Evolutionary conservation across 2,113 vertebrate species (phyloP).

Genomic region (Gnathonemus echidnorhynchus): DNA sequence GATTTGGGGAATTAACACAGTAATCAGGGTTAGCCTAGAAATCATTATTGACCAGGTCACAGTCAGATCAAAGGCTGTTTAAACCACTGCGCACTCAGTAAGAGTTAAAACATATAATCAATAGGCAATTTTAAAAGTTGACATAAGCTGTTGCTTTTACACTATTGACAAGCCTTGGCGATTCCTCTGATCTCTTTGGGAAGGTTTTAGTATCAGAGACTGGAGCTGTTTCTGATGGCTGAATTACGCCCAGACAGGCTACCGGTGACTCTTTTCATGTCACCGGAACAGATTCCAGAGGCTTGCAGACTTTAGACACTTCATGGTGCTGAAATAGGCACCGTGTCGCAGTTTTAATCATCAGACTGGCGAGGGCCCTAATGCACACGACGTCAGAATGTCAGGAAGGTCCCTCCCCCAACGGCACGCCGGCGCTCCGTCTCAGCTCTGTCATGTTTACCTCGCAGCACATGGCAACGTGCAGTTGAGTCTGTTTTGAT

Average conservation of each 20-base stretch:
- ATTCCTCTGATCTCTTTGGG: not conserved
- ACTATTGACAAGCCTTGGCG: not conserved
- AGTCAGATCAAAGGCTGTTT: not conserved
- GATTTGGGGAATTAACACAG: not conserved
- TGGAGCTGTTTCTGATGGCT: not conserved
- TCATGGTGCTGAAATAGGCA: not conserved
- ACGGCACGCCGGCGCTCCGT: not conserved
- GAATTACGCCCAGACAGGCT: not conserved
- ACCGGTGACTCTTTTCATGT: not conserved
- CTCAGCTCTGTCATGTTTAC: not conserved
- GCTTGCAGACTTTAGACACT: not conserved
- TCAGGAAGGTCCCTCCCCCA: not conserved
- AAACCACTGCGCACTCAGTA: not conserved
- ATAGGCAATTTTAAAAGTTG: not conserved
- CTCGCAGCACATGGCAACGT: not conserved
- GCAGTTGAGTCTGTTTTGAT: not conserved
- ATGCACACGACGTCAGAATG: not conserved
- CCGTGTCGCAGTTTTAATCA: not conserved
- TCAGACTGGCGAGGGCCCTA: not conserved
- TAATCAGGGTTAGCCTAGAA: not conserved
- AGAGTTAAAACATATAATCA: not conserved
- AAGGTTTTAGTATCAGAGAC: not conserved
- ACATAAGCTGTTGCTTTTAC: not conserved
- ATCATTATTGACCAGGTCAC: not conserved
- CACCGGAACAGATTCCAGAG: not conserved